phyloP scores from a whole-genome alignment of 2,888 invertebrate genomes.

The Phytoseiulus persimilis region DNA sequence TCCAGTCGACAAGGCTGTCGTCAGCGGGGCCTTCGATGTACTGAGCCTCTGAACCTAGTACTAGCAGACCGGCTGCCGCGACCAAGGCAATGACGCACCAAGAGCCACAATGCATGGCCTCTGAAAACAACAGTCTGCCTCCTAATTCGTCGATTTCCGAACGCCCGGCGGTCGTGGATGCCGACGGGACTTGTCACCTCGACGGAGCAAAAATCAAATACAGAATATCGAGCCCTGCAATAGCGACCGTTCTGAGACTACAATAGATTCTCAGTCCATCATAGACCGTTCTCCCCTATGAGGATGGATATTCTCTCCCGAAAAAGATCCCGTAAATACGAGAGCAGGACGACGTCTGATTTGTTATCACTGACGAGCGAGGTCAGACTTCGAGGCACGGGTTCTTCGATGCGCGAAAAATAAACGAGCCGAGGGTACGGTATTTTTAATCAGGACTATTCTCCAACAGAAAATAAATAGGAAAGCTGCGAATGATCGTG shows the following conservation, averaged over 20 bases:
- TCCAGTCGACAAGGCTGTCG: slow-evolving; percentile 13
- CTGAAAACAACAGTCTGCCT: background rate
- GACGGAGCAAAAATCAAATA: too few species aligned
- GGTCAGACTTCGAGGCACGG: background rate
- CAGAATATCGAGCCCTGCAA: too few species aligned
- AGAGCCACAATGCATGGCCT: slow-evolving; percentile 13
- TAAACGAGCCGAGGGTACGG: background rate
- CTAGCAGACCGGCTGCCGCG: slow-evolving; percentile 11
- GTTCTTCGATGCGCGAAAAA: background rate
- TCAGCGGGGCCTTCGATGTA: background rate
- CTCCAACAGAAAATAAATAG: background rate
- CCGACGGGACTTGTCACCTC: too few species aligned
- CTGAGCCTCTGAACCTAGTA: background rate
- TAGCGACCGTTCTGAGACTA: too few species aligned
- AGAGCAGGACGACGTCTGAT: background rate
- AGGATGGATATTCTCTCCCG: background rate
- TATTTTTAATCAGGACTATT: background rate
- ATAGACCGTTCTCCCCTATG: background rate
- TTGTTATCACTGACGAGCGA: background rate
- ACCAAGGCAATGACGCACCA: slow-evolving; percentile 28
- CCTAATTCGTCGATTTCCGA: background rate
- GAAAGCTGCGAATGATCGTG: too few species aligned
- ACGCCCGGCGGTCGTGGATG: too few species aligned
- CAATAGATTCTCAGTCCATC: background rate
- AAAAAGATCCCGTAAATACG: background rate